Base-by-base conservation (phyloP, 2,113 vertebrate genomes). In the Campylomormyrus numenius region DNA sequence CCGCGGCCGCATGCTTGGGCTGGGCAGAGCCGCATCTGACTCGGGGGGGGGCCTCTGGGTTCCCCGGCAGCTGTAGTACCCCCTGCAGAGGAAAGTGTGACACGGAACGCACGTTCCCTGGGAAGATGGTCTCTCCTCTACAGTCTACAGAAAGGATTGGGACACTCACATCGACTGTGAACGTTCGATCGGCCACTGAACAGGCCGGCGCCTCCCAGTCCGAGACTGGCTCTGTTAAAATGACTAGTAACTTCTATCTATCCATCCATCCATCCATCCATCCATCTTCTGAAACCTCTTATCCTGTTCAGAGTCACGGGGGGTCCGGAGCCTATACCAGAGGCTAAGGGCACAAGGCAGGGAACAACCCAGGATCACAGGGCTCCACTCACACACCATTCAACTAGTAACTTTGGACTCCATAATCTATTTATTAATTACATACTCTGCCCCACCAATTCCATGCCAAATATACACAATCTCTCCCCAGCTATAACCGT, bases 1-100 rank as follows among this genome's bases (percentile, higher is more conserved):
- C 92, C 84, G 88, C 88, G 52, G 52, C 88, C 35, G 45, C 56
- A 80, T 89, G 70, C 8, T 52, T 45, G 80, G 88, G 70, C 24
- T 52, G 27, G 56, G 15, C 21, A 7, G 42, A n/a, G 17, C 39
- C 46, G 2, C 46, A 11, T 31, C 42, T 5, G n/a, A 35, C 27
- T 31, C 62, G 3, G 3, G 13, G 42, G 19, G 53, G 53, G 62
- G 17, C 35, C 42, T 19, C 10, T 77, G 48, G 27, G 46, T 48
- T 45, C 49, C 86, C 86, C 50, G 0, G 15, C 17, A 19, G 17
- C 50, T 4, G n/a, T 31, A 31, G 27, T 31, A 4, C n/a, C 62
- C 62, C 62, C 62, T 27, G 9, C 62, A 27, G 58, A 35, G 5
- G 27, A 35, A 53, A 27, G 50, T 27, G 31, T 77, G 15, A 87